A percentile compares a stretch with the other conserved stretches of the same genome.
Conservation (phyloP, 2,113 vertebrate species). For the Sorex araneus region DNA sequence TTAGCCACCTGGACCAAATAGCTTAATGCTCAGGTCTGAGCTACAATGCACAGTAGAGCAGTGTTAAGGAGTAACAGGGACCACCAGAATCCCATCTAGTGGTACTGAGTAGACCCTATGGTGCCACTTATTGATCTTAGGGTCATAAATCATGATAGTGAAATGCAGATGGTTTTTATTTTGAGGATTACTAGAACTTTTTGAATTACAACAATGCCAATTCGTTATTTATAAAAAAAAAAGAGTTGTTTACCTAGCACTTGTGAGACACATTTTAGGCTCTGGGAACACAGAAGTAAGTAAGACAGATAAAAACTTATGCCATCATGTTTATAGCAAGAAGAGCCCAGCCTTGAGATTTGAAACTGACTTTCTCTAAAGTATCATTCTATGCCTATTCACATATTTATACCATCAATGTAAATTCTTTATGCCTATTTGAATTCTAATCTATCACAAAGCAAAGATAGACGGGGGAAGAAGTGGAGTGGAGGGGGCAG, state of each 20-base stretch:
- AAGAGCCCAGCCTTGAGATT: background rate
- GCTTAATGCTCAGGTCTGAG: too few species aligned
- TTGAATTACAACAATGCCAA: background rate
- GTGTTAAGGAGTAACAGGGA: too few species aligned
- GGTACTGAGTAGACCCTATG: too few species aligned
- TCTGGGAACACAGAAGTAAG: background rate
- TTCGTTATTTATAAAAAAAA: constrained; percentile 46
- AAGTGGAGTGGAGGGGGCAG: background rate
- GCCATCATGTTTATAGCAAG: background rate
- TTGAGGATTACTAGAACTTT: background rate
- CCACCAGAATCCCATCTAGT: too few species aligned
- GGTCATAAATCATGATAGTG: too few species aligned
- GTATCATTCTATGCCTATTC: background rate
- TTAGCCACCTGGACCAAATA: too few species aligned
- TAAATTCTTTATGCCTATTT: background rate
- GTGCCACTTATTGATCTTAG: too few species aligned
- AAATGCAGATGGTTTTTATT: too few species aligned
- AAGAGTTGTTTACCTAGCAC: background rate
- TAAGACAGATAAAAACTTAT: background rate
- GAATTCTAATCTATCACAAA: background rate
- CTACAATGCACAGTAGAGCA: too few species aligned
- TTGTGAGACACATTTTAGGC: background rate
- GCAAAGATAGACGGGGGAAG: background rate
- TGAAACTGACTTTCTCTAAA: background rate
- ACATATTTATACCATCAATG: background rate